These are phyloP conservation scores for Tapirus indicus DNA, from an alignment of 2,797 vertebrate genomes.

Conservation along the genomic window DNA sequence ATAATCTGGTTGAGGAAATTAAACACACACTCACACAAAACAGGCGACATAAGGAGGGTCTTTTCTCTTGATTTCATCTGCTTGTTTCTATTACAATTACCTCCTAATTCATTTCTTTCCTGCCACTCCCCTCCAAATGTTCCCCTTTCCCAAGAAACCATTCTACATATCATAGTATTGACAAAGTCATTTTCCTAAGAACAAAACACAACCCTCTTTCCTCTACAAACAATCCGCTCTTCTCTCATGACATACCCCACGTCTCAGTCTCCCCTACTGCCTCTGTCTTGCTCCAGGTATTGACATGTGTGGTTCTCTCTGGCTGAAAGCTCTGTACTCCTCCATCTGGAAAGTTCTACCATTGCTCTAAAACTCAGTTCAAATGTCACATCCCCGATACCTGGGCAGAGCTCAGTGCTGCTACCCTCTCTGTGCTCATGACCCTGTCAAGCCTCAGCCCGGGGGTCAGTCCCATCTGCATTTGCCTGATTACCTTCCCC, in stretches of 20 bases:
- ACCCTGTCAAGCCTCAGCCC: background rate
- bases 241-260: accelerated
- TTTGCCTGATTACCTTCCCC: too few species aligned
- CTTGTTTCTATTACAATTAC: background rate
- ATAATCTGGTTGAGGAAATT: background rate
- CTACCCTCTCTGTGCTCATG: background rate
- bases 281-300: background rate
- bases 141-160: background rate
- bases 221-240: background rate
- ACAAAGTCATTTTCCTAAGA: background rate
- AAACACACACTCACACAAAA: background rate
- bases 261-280: too few species aligned
- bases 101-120: background rate
- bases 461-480: accelerated
- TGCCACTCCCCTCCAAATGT: background rate
- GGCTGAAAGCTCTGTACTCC: background rate
- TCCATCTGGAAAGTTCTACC: background rate
- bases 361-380: background rate
- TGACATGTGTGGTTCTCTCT: accelerated
- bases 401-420: accelerated
- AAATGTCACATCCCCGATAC: background rate
- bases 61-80: background rate
- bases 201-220: background rate
- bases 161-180: background rate
- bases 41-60: background rate